These are phyloP conservation scores for Muscicapa striata DNA, from an alignment of 2,797 vertebrate species.

Conservation along the genomic window DNA sequence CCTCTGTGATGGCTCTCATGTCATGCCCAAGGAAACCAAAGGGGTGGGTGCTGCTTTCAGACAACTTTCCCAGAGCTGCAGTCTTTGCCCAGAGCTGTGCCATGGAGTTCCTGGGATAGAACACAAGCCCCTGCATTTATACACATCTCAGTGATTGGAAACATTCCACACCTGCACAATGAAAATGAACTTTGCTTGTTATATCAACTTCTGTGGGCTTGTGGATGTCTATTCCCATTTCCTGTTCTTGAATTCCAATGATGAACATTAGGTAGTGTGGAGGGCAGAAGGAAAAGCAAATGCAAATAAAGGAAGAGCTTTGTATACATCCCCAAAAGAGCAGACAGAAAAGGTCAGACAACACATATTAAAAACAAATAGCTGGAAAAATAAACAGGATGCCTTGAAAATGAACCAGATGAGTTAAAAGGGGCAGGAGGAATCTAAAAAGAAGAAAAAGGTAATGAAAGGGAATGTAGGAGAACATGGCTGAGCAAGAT, in stretches of 20 bases:
- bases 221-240: neutral
- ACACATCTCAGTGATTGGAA: neutral
- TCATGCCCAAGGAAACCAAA: neutral
- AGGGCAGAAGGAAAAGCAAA: conserved; percentile 7
- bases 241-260: neutral
- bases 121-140: neutral
- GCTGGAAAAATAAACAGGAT: conserved; percentile 53
- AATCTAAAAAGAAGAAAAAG: neutral
- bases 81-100: neutral
- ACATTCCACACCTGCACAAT: neutral
- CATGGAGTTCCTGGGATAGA: neutral
- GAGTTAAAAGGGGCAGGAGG: conserved; percentile 7
- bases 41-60: neutral
- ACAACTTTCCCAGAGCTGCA: neutral
- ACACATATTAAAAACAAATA: neutral
- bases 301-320: conserved; percentile 45
- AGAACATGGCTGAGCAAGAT: neutral
- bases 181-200: neutral
- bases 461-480: neutral
- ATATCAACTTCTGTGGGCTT: neutral
- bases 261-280: neutral
- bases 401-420: neutral
- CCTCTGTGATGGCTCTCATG: neutral
- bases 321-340: conserved; percentile 29
- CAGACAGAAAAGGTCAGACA: conserved; percentile 4